Evolutionary conservation across 2,888 invertebrate genomes (phyloP).

Genomic region (Oxyscelio sp.): DNA sequence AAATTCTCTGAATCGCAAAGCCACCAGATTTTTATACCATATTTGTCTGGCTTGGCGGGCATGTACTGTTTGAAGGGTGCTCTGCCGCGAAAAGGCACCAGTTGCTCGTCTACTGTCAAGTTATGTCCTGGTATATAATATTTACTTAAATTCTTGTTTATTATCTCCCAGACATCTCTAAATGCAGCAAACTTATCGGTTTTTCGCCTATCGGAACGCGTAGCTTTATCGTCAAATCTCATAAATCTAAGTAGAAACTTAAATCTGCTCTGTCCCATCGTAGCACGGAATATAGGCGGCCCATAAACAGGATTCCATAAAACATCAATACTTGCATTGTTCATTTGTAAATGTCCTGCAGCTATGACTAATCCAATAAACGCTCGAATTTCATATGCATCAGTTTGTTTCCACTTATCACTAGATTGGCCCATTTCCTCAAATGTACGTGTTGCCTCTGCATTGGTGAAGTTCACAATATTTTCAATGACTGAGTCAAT

Average conservation of each 20-base stretch:
- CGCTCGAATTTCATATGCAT: background rate
- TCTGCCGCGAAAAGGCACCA: conserved; percentile 11
- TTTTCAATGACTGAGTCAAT: background rate
- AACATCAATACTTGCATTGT: background rate
- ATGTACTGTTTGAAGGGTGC: conserved; percentile 15
- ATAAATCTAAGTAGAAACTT: conserved; percentile 3
- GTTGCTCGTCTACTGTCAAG: conserved; percentile 15
- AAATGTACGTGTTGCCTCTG: background rate
- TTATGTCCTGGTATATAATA: conserved; percentile 20
- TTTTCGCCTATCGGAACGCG: background rate
- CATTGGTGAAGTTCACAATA: background rate
- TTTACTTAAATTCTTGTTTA: background rate
- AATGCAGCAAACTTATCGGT: conserved; percentile 10
- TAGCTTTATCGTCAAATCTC: conserved; percentile 4
- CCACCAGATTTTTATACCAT: background rate
- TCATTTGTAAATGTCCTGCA: background rate
- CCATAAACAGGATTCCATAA: conserved; percentile 27
- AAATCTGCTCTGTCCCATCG: background rate
- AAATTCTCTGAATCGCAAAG: background rate
- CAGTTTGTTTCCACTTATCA: background rate
- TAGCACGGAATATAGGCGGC: background rate
- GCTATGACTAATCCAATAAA: background rate
- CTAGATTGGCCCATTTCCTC: background rate
- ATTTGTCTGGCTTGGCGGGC: conserved; percentile 13
- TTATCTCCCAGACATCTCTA: background rate